Evolutionary conservation across 2,888 invertebrate species (phyloP).

Genomic region (Oeneis ivallda): DNA sequence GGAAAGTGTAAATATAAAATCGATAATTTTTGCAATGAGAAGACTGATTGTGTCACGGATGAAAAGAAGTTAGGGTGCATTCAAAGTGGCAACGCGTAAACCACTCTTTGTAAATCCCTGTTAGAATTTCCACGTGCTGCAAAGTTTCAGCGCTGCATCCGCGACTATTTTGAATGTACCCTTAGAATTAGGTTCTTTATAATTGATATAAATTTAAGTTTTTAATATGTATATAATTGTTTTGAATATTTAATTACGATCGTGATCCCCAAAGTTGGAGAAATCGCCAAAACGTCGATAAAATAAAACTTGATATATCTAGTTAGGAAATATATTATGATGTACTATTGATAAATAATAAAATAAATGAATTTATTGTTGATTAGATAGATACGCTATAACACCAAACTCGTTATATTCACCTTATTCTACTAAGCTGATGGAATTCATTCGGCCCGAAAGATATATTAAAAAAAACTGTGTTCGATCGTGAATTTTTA

Average conservation of each 20-base stretch:
- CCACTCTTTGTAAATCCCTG: background rate
- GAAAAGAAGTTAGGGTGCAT: slow-evolving; percentile 56
- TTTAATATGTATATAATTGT: slow-evolving; percentile 42
- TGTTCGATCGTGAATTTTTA: slow-evolving; percentile 6
- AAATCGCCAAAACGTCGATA: slow-evolving; percentile 33
- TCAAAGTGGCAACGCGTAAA: background rate
- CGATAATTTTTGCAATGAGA: slow-evolving; percentile 78
- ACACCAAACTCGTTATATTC: slow-evolving; percentile 30
- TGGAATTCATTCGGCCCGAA: slow-evolving; percentile 9
- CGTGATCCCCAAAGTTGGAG: slow-evolving; percentile 33
- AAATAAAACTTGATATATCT: slow-evolving; percentile 27
- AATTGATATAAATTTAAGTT: slow-evolving; percentile 70
- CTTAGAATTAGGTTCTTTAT: slow-evolving; percentile 66
- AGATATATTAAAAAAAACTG: background rate
- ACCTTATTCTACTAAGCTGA: slow-evolving; percentile 11
- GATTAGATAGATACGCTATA: slow-evolving; percentile 34
- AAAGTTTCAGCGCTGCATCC: background rate
- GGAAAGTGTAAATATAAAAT: slow-evolving; percentile 63
- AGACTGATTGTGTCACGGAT: slow-evolving; percentile 78
- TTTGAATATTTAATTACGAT: slow-evolving; percentile 25
- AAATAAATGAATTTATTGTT: slow-evolving; percentile 39
- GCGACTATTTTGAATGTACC: background rate
- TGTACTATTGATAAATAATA: slow-evolving; percentile 31
- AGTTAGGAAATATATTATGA: slow-evolving; percentile 28
- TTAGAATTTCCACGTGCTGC: background rate